Conservation (phyloP, 1,140 invertebrate species). For the Babylonia areolata region DNA sequence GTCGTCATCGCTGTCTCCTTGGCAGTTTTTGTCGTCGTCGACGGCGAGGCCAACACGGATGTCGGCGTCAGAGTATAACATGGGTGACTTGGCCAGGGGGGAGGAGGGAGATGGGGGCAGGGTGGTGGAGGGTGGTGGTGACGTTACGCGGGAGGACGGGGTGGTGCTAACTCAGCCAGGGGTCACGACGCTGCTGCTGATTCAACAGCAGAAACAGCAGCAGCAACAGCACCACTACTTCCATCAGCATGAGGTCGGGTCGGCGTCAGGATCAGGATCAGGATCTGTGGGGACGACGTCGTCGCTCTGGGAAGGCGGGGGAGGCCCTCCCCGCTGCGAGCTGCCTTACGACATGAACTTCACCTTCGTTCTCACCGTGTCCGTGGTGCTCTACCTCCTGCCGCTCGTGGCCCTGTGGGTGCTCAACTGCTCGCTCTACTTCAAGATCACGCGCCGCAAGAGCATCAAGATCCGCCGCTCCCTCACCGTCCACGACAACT, state of each 20-base stretch:
- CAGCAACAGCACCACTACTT: too few species aligned
- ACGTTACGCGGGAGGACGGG: too few species aligned
- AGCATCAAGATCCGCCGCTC: conserved; percentile 66
- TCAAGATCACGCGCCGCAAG: conserved; percentile 63
- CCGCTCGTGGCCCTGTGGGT: conserved; percentile 58
- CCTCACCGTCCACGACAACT: conserved; percentile 52
- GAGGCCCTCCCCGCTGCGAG: conserved; percentile 40
- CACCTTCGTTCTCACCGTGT: conserved; percentile 52
- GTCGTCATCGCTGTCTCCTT: background rate
- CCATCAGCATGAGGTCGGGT: background rate
- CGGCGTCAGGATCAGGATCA: background rate
- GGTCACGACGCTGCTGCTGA: too few species aligned
- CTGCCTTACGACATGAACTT: conserved; percentile 53
- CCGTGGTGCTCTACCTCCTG: conserved; percentile 60
- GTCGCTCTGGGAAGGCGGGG: too few species aligned
- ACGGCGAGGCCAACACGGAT: background rate
- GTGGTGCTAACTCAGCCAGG: too few species aligned
- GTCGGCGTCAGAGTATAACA: background rate
- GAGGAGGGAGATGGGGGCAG: background rate
- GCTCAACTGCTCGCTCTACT: conserved; percentile 66
- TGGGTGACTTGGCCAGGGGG: background rate
- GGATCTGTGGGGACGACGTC: too few species aligned
- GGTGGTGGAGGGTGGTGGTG: too few species aligned
- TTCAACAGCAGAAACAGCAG: background rate
- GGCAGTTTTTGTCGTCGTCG: background rate